A percentile compares a stretch with the other conserved stretches of the same genome.
phyloP scores from a whole-genome alignment of 2,113 vertebrate species.

The Empidonax alnorum region DNA sequence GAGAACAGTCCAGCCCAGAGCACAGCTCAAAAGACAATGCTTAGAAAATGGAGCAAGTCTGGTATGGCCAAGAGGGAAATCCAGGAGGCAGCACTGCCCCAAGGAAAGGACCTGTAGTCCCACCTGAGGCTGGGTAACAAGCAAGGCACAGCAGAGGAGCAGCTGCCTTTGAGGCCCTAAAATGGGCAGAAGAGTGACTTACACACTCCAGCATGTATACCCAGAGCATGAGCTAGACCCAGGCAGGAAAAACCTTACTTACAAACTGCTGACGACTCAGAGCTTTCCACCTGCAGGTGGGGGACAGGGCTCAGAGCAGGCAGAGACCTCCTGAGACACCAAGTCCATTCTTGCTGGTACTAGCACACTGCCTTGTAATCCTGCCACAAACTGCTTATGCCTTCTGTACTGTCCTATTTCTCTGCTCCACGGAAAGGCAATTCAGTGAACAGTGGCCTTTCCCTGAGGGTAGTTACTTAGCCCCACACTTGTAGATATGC shows the following conservation, averaged over 20 bases:
- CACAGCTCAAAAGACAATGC: background rate
- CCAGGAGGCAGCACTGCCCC: background rate
- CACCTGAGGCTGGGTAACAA: background rate
- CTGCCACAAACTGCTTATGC: background rate
- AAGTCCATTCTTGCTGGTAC: background rate
- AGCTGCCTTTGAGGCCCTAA: background rate
- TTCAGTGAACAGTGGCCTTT: background rate
- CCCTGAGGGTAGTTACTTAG: background rate
- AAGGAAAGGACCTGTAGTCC: background rate
- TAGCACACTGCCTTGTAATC: background rate
- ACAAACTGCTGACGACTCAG: background rate
- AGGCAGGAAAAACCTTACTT: background rate
- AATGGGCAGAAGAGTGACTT: background rate
- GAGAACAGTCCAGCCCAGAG: background rate
- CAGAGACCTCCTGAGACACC: background rate
- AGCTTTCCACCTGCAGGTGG: background rate
- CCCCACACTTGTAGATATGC: accelerated
- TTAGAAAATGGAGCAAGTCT: background rate
- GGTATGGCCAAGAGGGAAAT: background rate
- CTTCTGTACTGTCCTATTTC: background rate
- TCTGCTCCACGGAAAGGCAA: background rate
- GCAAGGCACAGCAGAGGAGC: background rate
- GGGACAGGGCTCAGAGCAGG: background rate
- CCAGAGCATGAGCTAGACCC: background rate
- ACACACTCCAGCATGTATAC: background rate